These are phyloP conservation scores for Neodiprion lecontei DNA, from an alignment of 1,140 invertebrate species.

Conservation along the genomic window DNA sequence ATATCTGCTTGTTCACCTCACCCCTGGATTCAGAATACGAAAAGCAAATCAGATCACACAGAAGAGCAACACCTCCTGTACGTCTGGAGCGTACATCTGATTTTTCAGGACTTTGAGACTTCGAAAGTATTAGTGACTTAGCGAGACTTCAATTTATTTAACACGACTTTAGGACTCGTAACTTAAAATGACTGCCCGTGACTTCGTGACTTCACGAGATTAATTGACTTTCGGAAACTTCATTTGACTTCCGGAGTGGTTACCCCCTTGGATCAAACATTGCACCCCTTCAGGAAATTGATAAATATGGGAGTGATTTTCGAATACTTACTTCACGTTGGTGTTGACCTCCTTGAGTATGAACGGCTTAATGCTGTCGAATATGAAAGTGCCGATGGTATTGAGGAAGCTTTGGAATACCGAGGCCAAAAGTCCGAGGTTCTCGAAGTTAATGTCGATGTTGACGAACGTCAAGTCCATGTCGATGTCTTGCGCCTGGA, in stretches of 20 bases:
- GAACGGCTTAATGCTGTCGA: constrained; percentile 85
- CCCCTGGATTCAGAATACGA: constrained; percentile 43
- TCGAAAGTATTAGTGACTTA: not conserved
- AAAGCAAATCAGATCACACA: not conserved
- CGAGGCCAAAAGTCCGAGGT: constrained; percentile 75
- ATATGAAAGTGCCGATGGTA: constrained; percentile 79
- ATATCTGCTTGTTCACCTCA: constrained; percentile 63
- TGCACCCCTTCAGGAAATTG: too few relatives aligned
- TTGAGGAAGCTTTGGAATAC: constrained; percentile 82
- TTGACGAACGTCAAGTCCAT: constrained; percentile 82
- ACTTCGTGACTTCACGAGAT: too few relatives aligned
- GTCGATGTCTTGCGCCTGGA: constrained; percentile 77
- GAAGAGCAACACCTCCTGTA: not conserved
- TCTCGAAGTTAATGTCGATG: constrained; percentile 82
- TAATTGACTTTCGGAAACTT: too few relatives aligned
- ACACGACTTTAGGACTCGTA: not conserved
- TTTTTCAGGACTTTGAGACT: not conserved
- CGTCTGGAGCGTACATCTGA: not conserved
- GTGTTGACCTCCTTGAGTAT: constrained; percentile 79
- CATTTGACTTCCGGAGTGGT: too few relatives aligned
- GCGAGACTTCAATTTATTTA: constrained; percentile 13
- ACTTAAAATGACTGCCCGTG: too few relatives aligned
- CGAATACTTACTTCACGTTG: constrained; percentile 57
- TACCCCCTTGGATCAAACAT: too few relatives aligned
- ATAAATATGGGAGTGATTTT: not conserved